Evolutionary conservation across 2,797 vertebrate species (phyloP), one percentile per base, ranked within the genome.

Genomic region (Alca torda): DNA sequence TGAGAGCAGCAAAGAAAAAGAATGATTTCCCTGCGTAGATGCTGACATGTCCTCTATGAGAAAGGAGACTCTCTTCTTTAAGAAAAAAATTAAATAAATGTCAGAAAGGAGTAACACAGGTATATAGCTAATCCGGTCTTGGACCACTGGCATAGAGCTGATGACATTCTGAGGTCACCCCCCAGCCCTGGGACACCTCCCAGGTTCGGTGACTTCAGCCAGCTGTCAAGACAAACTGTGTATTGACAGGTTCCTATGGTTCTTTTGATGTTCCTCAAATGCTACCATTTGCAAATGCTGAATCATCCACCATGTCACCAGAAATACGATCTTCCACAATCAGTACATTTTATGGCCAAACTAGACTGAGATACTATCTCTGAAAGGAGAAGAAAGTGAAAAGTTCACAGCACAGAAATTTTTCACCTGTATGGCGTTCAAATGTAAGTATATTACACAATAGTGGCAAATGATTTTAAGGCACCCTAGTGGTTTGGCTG

Each of bases 1-100:
- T 21, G 3, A 56, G 28, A 54, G 14, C 16, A 68, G 5, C n/a
- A 73, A 93, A 79, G 18, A 2, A 73, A 67, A 85, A 17, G 6
- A 56, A 39, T 56, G 16, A 63, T 5, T 13, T 81, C 4, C 48
- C 18, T 63, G 30, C 10, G 16, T 35, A 80, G 33, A 50, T 31
- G 6, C 2, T 64, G 20, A 5, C 6, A 16, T 53, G 5, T 57
- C 0, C 7, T 45, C 6, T 41, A 2, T 2, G 2, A 70, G 12
- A 72, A 3, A 37, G 9, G 2, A 61, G 5, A 67, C 1, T 26
- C 4, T n/a, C 39, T 72, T n/a, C 10, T 91, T 81, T 9, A 50
- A 60, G 10, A 7, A 87, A 76, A 76, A 61, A 26, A 23, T 31
- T 23, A 69, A 73, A 68, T 5, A 70, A 20, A 51, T n/a, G 2